A percentile compares a stretch with the other conserved stretches of the same genome.
Conservation (phyloP, 2,797 vertebrate species). For the Galaxias olidus region DNA sequence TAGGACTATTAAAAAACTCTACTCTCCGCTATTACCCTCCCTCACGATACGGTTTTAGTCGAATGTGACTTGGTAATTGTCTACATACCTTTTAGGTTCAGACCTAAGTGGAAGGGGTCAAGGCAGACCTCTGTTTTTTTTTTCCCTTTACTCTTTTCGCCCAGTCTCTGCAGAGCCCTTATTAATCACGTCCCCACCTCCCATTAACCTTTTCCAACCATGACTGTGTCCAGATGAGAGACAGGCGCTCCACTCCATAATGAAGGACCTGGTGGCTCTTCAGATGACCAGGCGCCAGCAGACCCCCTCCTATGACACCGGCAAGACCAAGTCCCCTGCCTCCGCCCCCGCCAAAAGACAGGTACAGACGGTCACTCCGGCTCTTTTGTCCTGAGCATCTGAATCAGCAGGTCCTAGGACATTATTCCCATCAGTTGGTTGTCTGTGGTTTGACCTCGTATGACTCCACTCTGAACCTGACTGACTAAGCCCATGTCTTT, state of each 20-base stretch:
- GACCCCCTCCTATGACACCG: conserved; percentile 80
- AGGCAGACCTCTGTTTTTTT: neutral
- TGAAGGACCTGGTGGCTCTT: conserved; percentile 98
- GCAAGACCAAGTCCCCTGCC: conserved; percentile 85
- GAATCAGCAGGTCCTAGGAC: no score
- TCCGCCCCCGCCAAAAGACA: conserved; percentile 82
- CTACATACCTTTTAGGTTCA: conserved; percentile 25
- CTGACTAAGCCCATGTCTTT: conserved; percentile 18
- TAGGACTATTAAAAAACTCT: conserved; percentile 52
- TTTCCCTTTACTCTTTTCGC: neutral
- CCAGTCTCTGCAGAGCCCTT: no score
- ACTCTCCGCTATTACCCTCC: conserved; percentile 28
- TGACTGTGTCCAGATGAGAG: conserved; percentile 84
- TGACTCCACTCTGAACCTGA: neutral
- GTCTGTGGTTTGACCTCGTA: conserved; percentile 2
- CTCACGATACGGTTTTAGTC: conserved; percentile 39
- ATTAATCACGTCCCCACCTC: neutral
- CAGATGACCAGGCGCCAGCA: conserved; percentile 92
- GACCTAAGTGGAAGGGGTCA: neutral
- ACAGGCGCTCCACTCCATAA: conserved; percentile 97
- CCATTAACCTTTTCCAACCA: neutral
- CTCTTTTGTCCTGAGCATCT: no score
- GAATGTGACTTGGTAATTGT: conserved; percentile 30
- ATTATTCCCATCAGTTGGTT: conserved; percentile 5
- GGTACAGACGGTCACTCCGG: conserved; percentile 65